These are phyloP conservation scores for Ricordea florida DNA, from an alignment of 92 coral and sea anemone genomes.

Conservation along the genomic window DNA sequence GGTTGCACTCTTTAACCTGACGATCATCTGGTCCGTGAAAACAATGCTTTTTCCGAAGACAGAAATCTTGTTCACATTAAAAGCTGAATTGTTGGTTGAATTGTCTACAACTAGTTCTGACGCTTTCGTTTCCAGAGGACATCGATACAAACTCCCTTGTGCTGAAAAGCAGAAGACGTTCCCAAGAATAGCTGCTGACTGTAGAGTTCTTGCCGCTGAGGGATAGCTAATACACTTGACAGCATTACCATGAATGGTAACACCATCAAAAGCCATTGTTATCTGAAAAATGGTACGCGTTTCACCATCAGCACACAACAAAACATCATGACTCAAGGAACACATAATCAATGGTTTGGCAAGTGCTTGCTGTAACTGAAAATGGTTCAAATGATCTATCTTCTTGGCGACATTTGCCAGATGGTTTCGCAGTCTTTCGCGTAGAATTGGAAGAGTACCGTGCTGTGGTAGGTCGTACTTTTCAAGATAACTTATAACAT, in stretches of 20 bases:
- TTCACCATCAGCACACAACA: slow-evolving; percentile 29
- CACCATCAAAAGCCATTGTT: slow-evolving; percentile 38
- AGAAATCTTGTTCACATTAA: too few relatives aligned
- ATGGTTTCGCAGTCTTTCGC: slow-evolving; percentile 30
- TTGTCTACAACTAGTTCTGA: too few relatives aligned
- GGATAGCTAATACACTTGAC: slow-evolving; percentile 33
- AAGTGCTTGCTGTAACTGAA: slow-evolving; percentile 7
- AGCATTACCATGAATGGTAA: slow-evolving; percentile 30
- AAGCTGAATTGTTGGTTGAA: too few relatives aligned
- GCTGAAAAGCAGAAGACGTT: too few relatives aligned
- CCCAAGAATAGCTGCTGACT: slow-evolving; percentile 19
- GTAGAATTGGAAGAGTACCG: slow-evolving; percentile 30
- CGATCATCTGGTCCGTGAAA: too few relatives aligned
- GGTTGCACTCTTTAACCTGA: too few relatives aligned
- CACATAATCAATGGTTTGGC: slow-evolving; percentile 24
- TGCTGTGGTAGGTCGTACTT: slow-evolving; percentile 20
- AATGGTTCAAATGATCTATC: slow-evolving; percentile 15
- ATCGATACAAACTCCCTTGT: too few relatives aligned
- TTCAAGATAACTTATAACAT: slow-evolving; percentile 36
- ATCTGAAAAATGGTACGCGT: slow-evolving; percentile 27
- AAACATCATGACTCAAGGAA: slow-evolving; percentile 16
- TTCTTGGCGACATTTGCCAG: slow-evolving; percentile 9
- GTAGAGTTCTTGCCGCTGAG: slow-evolving; percentile 2
- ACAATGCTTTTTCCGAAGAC: too few relatives aligned
- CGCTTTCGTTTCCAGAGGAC: too few relatives aligned